Evolutionary conservation across 1,140 invertebrate species (phyloP).

Genomic region (Spodoptera litura): DNA sequence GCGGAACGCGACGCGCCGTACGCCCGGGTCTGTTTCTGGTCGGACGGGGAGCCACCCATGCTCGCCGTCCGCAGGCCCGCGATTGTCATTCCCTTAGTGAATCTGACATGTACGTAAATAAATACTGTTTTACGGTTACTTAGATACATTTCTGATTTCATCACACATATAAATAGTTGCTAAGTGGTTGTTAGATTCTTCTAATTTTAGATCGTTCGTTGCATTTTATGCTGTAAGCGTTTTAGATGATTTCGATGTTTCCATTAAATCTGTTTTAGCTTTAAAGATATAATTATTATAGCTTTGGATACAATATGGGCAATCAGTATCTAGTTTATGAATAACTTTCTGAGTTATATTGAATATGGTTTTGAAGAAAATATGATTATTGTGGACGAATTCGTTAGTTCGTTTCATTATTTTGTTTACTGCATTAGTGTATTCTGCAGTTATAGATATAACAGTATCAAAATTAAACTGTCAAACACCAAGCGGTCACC

Average conservation of each 20-base stretch:
- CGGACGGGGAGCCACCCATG: too few relatives aligned
- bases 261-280: conserved; percentile 1
- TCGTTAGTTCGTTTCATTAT: too few relatives aligned
- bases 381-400: background rate
- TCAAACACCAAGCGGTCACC: too few relatives aligned
- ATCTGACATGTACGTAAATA: conserved; percentile 26
- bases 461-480: too few relatives aligned
- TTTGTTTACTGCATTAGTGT: too few relatives aligned
- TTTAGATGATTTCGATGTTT: conserved; percentile 19
- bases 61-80: too few relatives aligned
- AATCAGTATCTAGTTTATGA: background rate
- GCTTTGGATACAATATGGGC: conserved; percentile 14
- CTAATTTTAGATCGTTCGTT: conserved; percentile 41
- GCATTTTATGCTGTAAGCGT: conserved; percentile 21
- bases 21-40: too few relatives aligned
- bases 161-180: conserved; percentile 5
- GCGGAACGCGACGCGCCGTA: too few relatives aligned
- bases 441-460: too few relatives aligned
- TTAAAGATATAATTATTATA: background rate
- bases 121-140: conserved; percentile 30
- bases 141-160: conserved; percentile 14
- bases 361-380: background rate
- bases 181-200: conserved; percentile 47
- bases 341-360: background rate
- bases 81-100: conserved; percentile 26